These are phyloP conservation scores for Protonibea diacanthus DNA, from an alignment of 2,797 vertebrate genomes.

Conservation along the genomic window DNA sequence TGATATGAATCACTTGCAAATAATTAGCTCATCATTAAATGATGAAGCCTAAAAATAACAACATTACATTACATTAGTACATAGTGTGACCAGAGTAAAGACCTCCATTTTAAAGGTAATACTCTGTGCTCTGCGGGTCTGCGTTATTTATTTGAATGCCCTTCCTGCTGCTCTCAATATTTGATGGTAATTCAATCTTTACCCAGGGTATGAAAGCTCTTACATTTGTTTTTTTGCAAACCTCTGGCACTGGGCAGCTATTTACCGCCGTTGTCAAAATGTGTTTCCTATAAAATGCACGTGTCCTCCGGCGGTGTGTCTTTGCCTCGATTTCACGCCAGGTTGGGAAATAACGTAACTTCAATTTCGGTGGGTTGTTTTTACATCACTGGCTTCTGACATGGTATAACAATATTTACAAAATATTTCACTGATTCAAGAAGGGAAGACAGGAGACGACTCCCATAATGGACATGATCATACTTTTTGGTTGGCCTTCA, in stretches of 20 bases:
- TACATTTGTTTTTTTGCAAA: constrained; percentile 54
- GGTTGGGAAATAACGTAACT: constrained; percentile 53
- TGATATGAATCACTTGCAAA: not conserved
- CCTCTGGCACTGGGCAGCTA: constrained; percentile 36
- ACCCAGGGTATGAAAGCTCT: constrained; percentile 44
- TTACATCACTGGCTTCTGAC: constrained; percentile 53
- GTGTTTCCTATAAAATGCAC: constrained; percentile 54
- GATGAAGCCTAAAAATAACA: not conserved
- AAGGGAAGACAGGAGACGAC: not conserved
- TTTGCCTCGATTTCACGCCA: constrained; percentile 63
- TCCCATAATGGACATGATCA: constrained; percentile 8
- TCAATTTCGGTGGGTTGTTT: constrained; percentile 60
- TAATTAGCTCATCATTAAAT: not conserved
- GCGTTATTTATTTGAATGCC: constrained; percentile 24
- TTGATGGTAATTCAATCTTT: constrained; percentile 58
- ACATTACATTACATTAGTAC: not conserved
- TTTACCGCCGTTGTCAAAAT: constrained; percentile 61
- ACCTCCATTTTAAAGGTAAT: constrained; percentile 12
- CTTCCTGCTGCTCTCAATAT: constrained; percentile 39
- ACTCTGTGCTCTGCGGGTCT: not conserved
- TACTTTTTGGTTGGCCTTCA: not conserved
- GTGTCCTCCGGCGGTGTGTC: constrained; percentile 57
- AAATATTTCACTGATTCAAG: constrained; percentile 23
- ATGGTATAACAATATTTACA: constrained; percentile 30
- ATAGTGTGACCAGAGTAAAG: not conserved